Base-by-base conservation (phyloP, 2,797 vertebrate species). In the Eremophila alpestris region DNA sequence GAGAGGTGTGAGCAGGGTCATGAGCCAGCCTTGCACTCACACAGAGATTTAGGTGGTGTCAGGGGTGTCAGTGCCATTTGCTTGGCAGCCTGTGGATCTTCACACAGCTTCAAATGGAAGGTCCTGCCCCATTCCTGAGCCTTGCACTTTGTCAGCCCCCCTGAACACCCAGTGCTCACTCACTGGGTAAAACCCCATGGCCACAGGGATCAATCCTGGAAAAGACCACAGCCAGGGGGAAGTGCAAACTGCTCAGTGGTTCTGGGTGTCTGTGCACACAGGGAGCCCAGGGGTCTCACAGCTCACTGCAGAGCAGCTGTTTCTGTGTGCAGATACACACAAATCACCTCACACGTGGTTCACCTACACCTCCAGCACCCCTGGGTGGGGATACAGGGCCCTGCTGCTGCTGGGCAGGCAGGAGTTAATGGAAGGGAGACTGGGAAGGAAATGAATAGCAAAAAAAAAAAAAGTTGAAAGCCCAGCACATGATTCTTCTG, bases 401-500 rank as follows among this genome's bases (percentile, higher is more conserved):
- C 45, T 74, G 48, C 22, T 52, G 56, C 15, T 30, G 49, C 55
- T 82, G 68, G 91, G 23, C 14, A 64, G 40, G 38, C n/a, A 97
- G 36, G 83, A 94, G 95, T 93, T 96, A 97, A 96, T 67, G 76
- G 56, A 77, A 94, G 70, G 87, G 69, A 91, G 51, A 43, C 40
- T 78, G 41, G 34, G 46, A 90, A 93, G 86, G 92, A 97, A 92
- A 95, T 87, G 71, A 95, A 88, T 95, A 90, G 32, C 8, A 52
- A 92, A 84, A 92, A 88, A 95, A 52, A 92, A 84, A 92, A 55
- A 95, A 83, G 87, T 67, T 68, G 94, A 94, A 97, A 95, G 58
- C 95, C 94, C 67, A 92, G 93, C 12, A 70, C 92, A 93, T 87
- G 95, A 86, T 95, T 95, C 92, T 95, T 92, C 93, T 78, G 95